These are phyloP conservation scores for Acleris holmiana DNA, from an alignment of 2,888 invertebrate species.

Conservation along the genomic window DNA sequence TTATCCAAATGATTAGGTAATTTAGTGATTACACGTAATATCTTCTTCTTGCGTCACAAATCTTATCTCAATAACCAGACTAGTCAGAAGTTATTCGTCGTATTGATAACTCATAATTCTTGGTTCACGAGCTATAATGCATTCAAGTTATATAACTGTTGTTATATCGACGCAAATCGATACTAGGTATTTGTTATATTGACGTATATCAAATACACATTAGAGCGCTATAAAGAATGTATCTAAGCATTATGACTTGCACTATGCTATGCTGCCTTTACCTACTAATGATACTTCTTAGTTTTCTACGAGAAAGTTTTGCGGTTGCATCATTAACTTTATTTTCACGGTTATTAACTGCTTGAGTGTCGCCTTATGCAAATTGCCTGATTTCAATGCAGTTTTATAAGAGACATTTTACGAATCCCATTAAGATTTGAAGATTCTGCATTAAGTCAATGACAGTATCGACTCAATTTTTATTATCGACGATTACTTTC, in stretches of 20 bases:
- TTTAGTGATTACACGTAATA: conserved; percentile 29
- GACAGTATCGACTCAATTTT: neutral
- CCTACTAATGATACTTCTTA: conserved; percentile 28
- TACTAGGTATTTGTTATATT: conserved; percentile 21
- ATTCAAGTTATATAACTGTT: conserved; percentile 6
- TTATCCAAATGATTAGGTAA: conserved; percentile 31
- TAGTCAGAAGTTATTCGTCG: conserved; percentile 31
- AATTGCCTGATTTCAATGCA: conserved; percentile 9
- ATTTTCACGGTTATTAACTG: conserved; percentile 24
- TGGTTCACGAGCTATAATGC: neutral
- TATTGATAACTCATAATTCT: conserved; percentile 3
- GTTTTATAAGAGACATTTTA: neutral
- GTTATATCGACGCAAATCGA: conserved; percentile 18
- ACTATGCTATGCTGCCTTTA: conserved; percentile 20
- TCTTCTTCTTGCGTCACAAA: conserved; percentile 22
- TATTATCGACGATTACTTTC: neutral
- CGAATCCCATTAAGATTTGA: neutral
- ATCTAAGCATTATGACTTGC: conserved; percentile 30
- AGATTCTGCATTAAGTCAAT: neutral
- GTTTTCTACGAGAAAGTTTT: conserved; percentile 30
- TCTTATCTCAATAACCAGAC: conserved; percentile 20
- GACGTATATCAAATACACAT: conserved; percentile 35
- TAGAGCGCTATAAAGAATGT: conserved; percentile 23
- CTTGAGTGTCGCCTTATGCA: conserved; percentile 18
- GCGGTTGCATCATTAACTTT: conserved; percentile 33